A percentile compares a stretch with the other conserved stretches of the same genome.
phyloP scores from a whole-genome alignment of 2,888 invertebrate species.

The Pyrrhia umbra region DNA sequence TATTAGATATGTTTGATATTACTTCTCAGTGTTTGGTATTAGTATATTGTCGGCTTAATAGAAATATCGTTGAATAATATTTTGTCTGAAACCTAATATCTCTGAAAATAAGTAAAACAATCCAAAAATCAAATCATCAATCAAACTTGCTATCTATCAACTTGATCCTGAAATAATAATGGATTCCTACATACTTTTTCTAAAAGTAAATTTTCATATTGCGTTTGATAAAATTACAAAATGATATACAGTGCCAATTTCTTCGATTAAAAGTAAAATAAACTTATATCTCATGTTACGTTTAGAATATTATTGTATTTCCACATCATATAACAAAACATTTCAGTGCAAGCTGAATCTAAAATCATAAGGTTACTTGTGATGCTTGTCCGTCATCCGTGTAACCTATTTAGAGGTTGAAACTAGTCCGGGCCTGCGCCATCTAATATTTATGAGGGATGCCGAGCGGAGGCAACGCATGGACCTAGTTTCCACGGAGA shows the following conservation, averaged over 20 bases:
- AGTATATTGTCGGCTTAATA: neutral
- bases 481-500: conserved; percentile 31
- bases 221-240: too few relatives aligned
- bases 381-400: conserved; percentile 45
- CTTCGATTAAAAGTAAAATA: too few relatives aligned
- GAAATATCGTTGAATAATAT: neutral
- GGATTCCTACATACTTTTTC: too few relatives aligned
- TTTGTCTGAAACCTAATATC: too few relatives aligned
- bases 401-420: conserved; percentile 66
- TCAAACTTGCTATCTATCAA: too few relatives aligned
- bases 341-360: conserved; percentile 17
- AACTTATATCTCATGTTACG: too few relatives aligned
- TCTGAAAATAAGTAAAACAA: too few relatives aligned
- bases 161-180: too few relatives aligned
- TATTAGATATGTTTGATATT: conserved; percentile 1
- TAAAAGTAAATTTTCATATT: too few relatives aligned
- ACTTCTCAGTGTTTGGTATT: neutral
- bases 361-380: conserved; percentile 40
- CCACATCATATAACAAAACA: neutral
- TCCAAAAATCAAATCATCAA: too few relatives aligned
- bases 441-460: conserved; percentile 67
- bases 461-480: conserved; percentile 34
- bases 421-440: conserved; percentile 48
- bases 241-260: too few relatives aligned
- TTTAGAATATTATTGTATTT: too few relatives aligned